These are phyloP conservation scores for Pionites leucogaster DNA, from an alignment of 2,113 vertebrate species.

Conservation along the genomic window DNA sequence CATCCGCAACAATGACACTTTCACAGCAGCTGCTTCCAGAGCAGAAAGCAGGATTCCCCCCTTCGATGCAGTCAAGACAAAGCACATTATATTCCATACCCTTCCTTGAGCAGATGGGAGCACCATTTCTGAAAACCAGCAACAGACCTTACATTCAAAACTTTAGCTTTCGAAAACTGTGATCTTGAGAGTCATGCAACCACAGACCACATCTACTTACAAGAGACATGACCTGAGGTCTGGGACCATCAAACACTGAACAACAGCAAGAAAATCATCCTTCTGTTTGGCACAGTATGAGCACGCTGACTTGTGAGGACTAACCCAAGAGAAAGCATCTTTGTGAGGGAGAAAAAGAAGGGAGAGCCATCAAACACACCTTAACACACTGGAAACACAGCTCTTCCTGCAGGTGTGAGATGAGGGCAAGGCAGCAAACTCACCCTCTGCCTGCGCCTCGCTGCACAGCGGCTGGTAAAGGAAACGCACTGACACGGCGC, in stretches of 20 bases:
- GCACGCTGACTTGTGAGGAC: rapidly evolving
- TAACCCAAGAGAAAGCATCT: background rate
- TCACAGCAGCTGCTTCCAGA: slow-evolving; percentile 7
- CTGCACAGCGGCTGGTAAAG: background rate
- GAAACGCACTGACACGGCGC: background rate
- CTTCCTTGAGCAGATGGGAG: background rate
- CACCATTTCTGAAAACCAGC: background rate
- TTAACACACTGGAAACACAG: background rate
- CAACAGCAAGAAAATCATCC: background rate
- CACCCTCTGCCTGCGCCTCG: background rate
- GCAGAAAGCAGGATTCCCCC: background rate
- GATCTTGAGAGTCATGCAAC: background rate
- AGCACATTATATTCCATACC: background rate
- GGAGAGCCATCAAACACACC: background rate
- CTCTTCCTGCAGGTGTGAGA: background rate
- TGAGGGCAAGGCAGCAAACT: background rate
- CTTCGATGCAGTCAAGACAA: background rate
- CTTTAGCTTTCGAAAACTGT: background rate
- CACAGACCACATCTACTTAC: background rate
- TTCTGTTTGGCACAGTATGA: background rate
- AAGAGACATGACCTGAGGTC: background rate
- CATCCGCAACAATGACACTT: slow-evolving; percentile 8
- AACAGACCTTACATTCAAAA: background rate
- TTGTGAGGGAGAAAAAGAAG: background rate
- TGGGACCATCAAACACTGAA: background rate